Evolutionary conservation across 1,140 invertebrate genomes (phyloP).

Genomic region (Drosophila kikkawai): DNA sequence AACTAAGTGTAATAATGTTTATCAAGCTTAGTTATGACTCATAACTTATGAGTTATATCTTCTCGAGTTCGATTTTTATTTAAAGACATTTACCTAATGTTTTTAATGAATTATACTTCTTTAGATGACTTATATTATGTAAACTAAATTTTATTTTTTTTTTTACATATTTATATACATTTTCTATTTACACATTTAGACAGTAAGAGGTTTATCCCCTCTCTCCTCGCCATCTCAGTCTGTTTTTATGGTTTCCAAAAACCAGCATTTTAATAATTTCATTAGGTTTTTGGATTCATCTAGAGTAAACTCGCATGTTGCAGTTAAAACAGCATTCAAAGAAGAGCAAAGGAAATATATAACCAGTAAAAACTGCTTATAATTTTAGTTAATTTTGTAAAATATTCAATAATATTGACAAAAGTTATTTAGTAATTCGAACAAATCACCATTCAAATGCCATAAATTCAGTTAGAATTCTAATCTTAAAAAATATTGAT

Average conservation of each 20-base stretch:
- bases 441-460: neutral
- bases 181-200: neutral
- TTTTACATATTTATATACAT: no score
- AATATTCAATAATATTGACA: neutral
- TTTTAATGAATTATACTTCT: neutral
- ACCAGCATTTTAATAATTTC: neutral
- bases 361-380: neutral
- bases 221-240: neutral
- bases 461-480: neutral
- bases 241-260: neutral
- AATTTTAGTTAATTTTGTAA: neutral
- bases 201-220: neutral
- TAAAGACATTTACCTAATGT: neutral
- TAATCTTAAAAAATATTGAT: no score
- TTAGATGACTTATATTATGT: neutral
- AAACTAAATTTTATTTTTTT: neutral
- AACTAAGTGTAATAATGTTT: no score
- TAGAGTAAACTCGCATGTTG: neutral
- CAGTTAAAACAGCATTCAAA: neutral
- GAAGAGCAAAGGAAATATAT: neutral
- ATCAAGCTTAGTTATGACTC: no score
- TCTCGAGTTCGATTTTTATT: neutral
- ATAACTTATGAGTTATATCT: no score
- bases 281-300: neutral
- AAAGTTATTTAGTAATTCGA: neutral